These are phyloP conservation scores for Malachius bipustulatus DNA, from an alignment of 2,888 invertebrate species.

Conservation along the genomic window DNA sequence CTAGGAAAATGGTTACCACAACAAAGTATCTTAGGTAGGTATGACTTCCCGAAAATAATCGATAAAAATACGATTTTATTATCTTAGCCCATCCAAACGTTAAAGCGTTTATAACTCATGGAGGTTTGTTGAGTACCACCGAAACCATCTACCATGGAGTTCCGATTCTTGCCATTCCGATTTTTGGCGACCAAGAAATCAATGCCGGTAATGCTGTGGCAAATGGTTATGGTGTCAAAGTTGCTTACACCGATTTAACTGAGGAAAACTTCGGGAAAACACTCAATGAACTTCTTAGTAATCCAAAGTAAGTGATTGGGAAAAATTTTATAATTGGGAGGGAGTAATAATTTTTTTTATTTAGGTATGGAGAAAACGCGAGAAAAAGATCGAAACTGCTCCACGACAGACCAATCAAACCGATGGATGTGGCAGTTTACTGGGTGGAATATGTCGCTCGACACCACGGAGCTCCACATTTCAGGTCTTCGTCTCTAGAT, in stretches of 20 bases:
- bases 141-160: slow-evolving; percentile 11
- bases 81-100: slow-evolving; percentile 14
- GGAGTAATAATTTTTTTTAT: slow-evolving; percentile 14
- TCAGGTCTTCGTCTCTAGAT: slow-evolving; percentile 23
- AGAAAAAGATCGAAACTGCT: slow-evolving; percentile 22
- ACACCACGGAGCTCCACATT: slow-evolving; percentile 27
- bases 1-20: slow-evolving; percentile 30
- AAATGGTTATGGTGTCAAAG: slow-evolving; percentile 3
- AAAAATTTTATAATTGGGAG: too few relatives aligned
- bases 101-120: slow-evolving; percentile 12
- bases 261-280: slow-evolving; percentile 5
- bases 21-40: slow-evolving; percentile 25
- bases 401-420: slow-evolving; percentile 25
- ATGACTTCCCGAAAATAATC: too few relatives aligned
- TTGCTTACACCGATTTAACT: slow-evolving; percentile 9
- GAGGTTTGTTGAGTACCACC: slow-evolving; percentile 12
- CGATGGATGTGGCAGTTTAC: slow-evolving; percentile 25
- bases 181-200: slow-evolving; percentile 12
- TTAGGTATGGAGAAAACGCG: slow-evolving; percentile 23
- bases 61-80: neutral
- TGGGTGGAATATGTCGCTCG: slow-evolving; percentile 29
- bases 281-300: slow-evolving; percentile 8
- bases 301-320: slow-evolving; percentile 6
- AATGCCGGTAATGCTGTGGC: slow-evolving; percentile 8
- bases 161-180: slow-evolving; percentile 11